A percentile compares a stretch with the other conserved stretches of the same genome.
Conservation (phyloP, 2,888 invertebrate species). For the Drosophila koepferae region DNA sequence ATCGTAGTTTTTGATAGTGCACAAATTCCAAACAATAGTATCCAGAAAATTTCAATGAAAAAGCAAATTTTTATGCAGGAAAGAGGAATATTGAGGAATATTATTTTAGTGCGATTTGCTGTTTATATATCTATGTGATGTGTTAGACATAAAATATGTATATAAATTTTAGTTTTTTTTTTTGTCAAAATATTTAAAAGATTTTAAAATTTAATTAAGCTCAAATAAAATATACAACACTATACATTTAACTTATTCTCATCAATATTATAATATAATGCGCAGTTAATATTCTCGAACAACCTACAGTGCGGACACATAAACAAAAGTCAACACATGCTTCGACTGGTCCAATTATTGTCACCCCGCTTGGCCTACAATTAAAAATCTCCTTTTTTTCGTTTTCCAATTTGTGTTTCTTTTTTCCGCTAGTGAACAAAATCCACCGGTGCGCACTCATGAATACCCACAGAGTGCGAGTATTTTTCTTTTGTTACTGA, state of each 20-base stretch:
- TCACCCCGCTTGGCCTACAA: conserved; percentile 44
- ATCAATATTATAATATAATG: no score
- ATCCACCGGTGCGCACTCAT: conserved; percentile 1
- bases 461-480: conserved; percentile 42
- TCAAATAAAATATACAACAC: no score
- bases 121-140: no score
- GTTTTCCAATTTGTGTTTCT: conserved; percentile 12
- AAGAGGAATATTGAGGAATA: background rate
- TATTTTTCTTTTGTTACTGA: conserved; percentile 41
- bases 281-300: background rate
- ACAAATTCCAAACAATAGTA: background rate
- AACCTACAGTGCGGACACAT: conserved; percentile 11
- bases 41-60: background rate
- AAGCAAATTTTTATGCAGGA: background rate
- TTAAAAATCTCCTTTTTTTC: conserved; percentile 5
- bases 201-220: no score
- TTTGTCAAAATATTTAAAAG: no score
- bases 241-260: no score
- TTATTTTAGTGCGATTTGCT: no score
- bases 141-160: no score
- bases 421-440: conserved; percentile 33
- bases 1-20: background rate
- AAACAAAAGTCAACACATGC: conserved; percentile 16
- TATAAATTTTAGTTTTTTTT: no score
- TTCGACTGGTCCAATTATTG: conserved; percentile 59